A percentile compares a stretch with the other conserved stretches of the same genome.
Evolutionary conservation across 2,797 vertebrate genomes (phyloP).

Genomic region (Sebastes vulpes): DNA sequence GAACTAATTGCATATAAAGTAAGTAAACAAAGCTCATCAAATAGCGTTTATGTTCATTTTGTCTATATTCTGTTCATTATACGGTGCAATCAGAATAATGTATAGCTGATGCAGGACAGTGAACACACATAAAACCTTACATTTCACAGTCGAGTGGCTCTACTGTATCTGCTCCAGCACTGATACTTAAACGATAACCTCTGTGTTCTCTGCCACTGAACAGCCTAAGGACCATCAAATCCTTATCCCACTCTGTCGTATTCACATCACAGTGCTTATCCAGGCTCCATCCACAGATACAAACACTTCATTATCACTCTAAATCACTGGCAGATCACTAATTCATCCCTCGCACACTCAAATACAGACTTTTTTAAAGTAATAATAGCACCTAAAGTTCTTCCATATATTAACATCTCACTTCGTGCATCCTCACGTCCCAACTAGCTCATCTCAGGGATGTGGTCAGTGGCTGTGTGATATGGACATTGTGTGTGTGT

Average conservation of each 20-base stretch:
- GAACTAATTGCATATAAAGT: not conserved
- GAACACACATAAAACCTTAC: conserved; percentile 16
- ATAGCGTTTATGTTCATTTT: not conserved
- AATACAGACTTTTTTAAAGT: not conserved
- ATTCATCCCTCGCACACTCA: not conserved
- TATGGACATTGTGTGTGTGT: conserved; percentile 50
- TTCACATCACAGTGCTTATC: conserved; percentile 38
- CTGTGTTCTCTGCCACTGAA: conserved; percentile 61
- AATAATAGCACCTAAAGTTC: conserved; percentile 31
- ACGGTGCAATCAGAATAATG: not conserved
- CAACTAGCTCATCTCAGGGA: conserved; percentile 34
- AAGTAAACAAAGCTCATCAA: not conserved
- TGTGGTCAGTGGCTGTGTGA: conserved; percentile 78
- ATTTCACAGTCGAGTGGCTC: conserved; percentile 39
- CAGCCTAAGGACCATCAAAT: conserved; percentile 61
- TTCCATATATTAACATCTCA: conserved; percentile 34
- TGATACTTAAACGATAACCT: conserved; percentile 52
- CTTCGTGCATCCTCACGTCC: conserved; percentile 39
- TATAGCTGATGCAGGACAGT: not conserved
- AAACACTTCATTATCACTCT: conserved; percentile 44
- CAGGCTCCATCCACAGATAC: conserved; percentile 3
- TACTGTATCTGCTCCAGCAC: conserved; percentile 33
- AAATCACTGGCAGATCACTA: conserved; percentile 53
- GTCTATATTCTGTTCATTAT: not conserved
- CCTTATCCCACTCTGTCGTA: conserved; percentile 22